These are phyloP conservation scores for Ochropleura leucogaster DNA, from an alignment of 2,888 invertebrate genomes.

Conservation along the genomic window DNA sequence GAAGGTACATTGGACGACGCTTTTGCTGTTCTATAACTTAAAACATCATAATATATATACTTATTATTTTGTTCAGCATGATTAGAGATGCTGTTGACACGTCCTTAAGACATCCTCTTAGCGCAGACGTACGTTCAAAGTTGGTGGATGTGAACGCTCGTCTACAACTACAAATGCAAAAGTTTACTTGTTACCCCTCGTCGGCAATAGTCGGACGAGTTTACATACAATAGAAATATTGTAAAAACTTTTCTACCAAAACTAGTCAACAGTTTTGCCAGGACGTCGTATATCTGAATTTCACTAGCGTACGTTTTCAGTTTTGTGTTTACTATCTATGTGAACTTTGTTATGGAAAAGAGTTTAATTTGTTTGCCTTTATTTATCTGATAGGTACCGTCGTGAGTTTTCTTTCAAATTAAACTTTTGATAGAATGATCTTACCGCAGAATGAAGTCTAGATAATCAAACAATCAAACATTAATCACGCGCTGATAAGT, in stretches of 20 bases:
- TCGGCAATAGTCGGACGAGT: constrained; percentile 59
- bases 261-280: constrained; percentile 59
- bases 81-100: constrained; percentile 39
- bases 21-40: too few relatives aligned
- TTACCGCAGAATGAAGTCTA: neutral
- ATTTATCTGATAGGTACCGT: neutral
- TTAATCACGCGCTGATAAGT: neutral
- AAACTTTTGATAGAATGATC: neutral
- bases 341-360: constrained; percentile 15
- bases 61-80: constrained; percentile 19
- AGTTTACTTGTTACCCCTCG: constrained; percentile 68
- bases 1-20: neutral
- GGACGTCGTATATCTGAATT: constrained; percentile 43
- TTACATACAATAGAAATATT: constrained; percentile 66
- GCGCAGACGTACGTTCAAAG: constrained; percentile 44
- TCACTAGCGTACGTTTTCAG: constrained; percentile 39
- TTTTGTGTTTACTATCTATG: constrained; percentile 34
- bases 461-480: neutral
- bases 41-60: too few relatives aligned
- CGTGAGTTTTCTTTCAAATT: neutral
- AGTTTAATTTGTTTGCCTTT: neutral
- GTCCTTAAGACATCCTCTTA: constrained; percentile 47
- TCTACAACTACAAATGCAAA: constrained; percentile 51
- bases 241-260: constrained; percentile 62
- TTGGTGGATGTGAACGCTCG: constrained; percentile 44